Base-by-base conservation (phyloP, 2,888 invertebrate genomes). In the Drosophila siamana region DNA sequence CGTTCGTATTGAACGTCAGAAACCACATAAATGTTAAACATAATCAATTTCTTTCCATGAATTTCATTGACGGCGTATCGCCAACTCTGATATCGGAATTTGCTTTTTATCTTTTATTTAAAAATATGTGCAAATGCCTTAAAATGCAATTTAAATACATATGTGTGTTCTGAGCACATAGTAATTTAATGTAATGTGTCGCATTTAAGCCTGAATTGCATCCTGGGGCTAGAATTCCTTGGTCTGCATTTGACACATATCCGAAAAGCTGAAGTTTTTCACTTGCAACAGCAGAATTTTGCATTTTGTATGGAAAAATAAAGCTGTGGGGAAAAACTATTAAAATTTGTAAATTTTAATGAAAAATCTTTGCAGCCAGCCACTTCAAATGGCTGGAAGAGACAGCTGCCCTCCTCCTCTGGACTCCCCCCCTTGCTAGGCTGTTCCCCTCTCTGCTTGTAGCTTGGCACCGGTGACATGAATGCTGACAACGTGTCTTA, bases 401-500 rank as follows among this genome's bases (percentile, higher is more conserved):
- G 65, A 57, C 54, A 8, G 22, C 41, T 33, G 8, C 33, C 19
- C 16, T 36, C 11, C n/a, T 15, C 15, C 44, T 15, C 1, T 2
- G 4, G 28, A 8, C n/a, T 33, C 63, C 24, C 24, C 16, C 2
- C 43, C n/a, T n/a, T n/a, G n/a, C n/a, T n/a, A n/a, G 33, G 33
- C 30, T 15, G 19, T 7, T 51, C 33, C 9, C 40, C n/a, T 15
- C 33, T 22, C 26, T n/a, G 30, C 57, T 47, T 64, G 59, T 44
- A 64, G 63, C 43, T 52, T 30, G 63, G 60, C 52, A 62, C 44
- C 73, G 69, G 71, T 90, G 90, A 90, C 86, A 90, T 86, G 80
- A 79, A 74, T 89, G 89, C 88, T 89, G 89, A 89, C 88, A 89
- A 84, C 80, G 86, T 85, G 86, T 82, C 86, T 88, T 88, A 88